phyloP scores from a whole-genome alignment of 2,797 vertebrate species.

The Centropyge bicolor region DNA sequence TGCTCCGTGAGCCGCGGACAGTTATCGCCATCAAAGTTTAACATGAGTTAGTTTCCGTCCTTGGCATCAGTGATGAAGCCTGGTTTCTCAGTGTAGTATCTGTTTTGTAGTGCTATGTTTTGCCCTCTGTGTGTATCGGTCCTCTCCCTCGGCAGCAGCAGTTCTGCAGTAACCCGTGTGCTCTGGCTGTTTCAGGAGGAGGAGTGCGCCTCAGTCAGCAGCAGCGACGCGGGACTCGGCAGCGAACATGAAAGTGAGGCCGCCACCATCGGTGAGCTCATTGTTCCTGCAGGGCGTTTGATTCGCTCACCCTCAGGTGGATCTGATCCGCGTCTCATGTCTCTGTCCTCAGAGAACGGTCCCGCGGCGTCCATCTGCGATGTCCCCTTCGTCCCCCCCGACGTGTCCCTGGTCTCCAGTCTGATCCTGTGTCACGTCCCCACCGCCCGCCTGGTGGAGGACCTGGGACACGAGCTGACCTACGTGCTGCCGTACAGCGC shows the following conservation, averaged over 20 bases:
- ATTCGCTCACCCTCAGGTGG: background rate
- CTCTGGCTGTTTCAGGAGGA: slow-evolving; percentile 80
- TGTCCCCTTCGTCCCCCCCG: slow-evolving; percentile 63
- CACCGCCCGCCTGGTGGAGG: slow-evolving; percentile 92
- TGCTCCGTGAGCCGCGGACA: background rate
- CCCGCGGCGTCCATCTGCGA: slow-evolving; percentile 38
- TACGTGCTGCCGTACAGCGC: slow-evolving; percentile 94
- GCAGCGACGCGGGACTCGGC: slow-evolving; percentile 96
- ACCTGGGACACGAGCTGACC: slow-evolving; percentile 95
- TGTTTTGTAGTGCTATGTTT: background rate
- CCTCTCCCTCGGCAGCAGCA: too few relatives aligned
- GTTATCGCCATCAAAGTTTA: too few relatives aligned
- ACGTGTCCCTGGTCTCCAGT: slow-evolving; percentile 91
- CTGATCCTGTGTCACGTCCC: slow-evolving; percentile 93
- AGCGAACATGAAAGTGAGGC: slow-evolving; percentile 98
- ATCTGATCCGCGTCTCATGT: slow-evolving; percentile 24
- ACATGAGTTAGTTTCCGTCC: too few relatives aligned
- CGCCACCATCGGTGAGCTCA: slow-evolving; percentile 90
- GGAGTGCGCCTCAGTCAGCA: slow-evolving; percentile 94
- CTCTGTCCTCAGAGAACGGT: slow-evolving; percentile 66
- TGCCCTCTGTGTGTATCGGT: background rate
- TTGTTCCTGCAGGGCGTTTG: background rate
- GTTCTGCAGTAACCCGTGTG: background rate
- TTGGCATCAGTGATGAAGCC: too few relatives aligned
- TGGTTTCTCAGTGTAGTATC: too few relatives aligned